A percentile compares a stretch with the other conserved stretches of the same genome.
phyloP scores from a whole-genome alignment of 2,888 invertebrate species.

The Cerceris rybyensis region DNA sequence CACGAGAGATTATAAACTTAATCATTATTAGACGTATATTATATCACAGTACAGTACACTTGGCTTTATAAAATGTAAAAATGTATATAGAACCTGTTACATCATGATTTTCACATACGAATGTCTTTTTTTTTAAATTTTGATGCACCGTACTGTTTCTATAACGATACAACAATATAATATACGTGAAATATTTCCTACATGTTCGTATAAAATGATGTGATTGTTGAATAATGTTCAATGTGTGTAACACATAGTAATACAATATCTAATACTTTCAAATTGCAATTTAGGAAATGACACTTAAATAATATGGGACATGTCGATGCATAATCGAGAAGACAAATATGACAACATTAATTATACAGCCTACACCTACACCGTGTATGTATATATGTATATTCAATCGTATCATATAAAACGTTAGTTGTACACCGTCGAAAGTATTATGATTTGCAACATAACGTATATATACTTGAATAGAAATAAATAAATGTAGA shows the following conservation, averaged over 20 bases:
- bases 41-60: constrained; percentile 33
- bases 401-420: constrained; percentile 27
- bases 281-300: constrained; percentile 17
- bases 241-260: constrained; percentile 12
- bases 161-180: constrained; percentile 19
- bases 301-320: constrained; percentile 9
- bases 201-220: constrained; percentile 15
- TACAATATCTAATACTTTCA: constrained; percentile 20
- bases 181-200: constrained; percentile 8
- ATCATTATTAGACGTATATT: constrained; percentile 42
- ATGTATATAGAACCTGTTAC: constrained; percentile 30
- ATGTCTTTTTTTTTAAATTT: no score
- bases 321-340: background rate
- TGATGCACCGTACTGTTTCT: no score
- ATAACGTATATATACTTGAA: constrained; percentile 50
- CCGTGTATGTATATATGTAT: constrained; percentile 31
- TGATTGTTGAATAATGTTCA: background rate
- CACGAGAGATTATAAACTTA: constrained; percentile 29
- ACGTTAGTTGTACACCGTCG: constrained; percentile 26
- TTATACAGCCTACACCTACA: constrained; percentile 19
- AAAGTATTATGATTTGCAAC: constrained; percentile 35
- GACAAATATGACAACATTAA: constrained; percentile 22
- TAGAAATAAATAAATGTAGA: constrained; percentile 62
- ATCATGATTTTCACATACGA: constrained; percentile 9
- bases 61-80: constrained; percentile 22